phyloP scores from a whole-genome alignment of 2,888 invertebrate species.

The Pyrgus malvae region DNA sequence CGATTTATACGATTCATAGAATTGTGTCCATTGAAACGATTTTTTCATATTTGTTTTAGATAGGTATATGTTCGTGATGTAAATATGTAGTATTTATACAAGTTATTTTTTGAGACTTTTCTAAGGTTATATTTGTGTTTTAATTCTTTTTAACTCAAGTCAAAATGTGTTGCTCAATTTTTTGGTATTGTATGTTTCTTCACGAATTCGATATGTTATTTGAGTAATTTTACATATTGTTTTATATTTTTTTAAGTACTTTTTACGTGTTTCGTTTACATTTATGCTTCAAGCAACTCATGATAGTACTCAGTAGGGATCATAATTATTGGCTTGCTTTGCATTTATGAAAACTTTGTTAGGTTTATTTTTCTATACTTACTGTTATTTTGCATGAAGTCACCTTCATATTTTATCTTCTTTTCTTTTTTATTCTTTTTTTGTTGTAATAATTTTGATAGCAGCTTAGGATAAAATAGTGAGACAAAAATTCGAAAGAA shows the following conservation, averaged over 20 bases:
- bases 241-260: background rate
- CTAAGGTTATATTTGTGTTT: constrained; percentile 10
- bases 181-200: background rate
- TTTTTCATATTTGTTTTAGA: constrained; percentile 3
- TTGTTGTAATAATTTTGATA: no score
- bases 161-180: constrained; percentile 13
- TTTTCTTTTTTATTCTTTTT: background rate
- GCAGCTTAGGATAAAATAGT: no score
- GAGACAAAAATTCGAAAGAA: no score
- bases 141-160: background rate
- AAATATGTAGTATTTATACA: background rate
- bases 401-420: background rate
- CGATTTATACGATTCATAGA: constrained; percentile 18
- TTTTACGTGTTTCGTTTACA: constrained; percentile 8
- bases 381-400: background rate
- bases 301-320: background rate
- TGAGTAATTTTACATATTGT: background rate
- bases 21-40: constrained; percentile 1
- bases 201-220: background rate
- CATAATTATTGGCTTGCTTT: background rate
- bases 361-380: background rate
- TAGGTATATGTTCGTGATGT: constrained; percentile 3
- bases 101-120: constrained; percentile 20
- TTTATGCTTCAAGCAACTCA: constrained; percentile 20
- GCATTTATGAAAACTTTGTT: background rate